Conservation (phyloP, 2,888 invertebrate genomes). For the Steinernema hermaphroditum region DNA sequence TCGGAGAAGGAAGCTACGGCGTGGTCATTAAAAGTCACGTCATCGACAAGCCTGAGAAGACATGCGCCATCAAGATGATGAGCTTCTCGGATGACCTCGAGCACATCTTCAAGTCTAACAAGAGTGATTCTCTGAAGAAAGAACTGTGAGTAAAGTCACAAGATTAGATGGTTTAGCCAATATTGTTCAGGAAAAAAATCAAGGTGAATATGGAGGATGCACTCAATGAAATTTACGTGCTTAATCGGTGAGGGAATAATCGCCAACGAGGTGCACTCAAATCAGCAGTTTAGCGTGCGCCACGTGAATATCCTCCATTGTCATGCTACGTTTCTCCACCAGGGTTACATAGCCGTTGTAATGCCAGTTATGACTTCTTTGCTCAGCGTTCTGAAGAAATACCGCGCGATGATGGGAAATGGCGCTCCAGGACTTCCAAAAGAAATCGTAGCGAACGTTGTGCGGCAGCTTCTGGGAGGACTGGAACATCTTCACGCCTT, state of each 20-base stretch:
- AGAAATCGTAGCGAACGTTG: background rate
- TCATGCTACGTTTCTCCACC: background rate
- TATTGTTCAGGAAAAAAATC: background rate
- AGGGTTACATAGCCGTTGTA: background rate
- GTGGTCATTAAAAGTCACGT: background rate
- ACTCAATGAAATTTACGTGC: background rate
- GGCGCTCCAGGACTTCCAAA: background rate
- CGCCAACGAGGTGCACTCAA: no score
- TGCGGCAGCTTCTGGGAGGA: background rate
- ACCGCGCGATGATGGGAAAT: background rate
- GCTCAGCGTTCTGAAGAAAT: background rate
- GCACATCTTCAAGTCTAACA: background rate
- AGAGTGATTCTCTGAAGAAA: background rate
- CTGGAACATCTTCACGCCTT: background rate
- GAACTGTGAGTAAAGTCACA: background rate
- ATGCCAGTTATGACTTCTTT: constrained; percentile 4
- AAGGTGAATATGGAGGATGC: background rate
- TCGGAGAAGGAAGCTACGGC: background rate
- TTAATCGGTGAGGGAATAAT: constrained; percentile 1
- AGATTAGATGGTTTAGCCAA: background rate
- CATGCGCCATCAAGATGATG: background rate
- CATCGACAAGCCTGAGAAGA: background rate
- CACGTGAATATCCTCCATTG: constrained; percentile 9
- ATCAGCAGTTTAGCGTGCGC: background rate
- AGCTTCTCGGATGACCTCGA: background rate